phyloP scores from a whole-genome alignment of 2,888 invertebrate species.

The Chirona hameri region DNA sequence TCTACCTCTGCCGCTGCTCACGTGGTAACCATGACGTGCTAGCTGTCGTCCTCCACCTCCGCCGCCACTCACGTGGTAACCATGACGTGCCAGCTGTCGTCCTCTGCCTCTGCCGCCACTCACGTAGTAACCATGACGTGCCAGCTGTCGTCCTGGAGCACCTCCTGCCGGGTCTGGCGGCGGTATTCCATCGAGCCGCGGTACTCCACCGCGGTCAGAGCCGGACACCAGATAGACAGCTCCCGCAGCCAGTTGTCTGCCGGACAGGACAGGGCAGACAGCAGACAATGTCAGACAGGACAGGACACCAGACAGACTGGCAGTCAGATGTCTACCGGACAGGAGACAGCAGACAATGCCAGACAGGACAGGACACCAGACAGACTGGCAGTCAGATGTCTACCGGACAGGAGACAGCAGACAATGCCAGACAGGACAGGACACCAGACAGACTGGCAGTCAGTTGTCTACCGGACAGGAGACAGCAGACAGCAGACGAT shows the following conservation, averaged over 20 bases:
- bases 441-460: too few species aligned
- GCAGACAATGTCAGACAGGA: too few species aligned
- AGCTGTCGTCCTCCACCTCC: conserved; percentile 69
- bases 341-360: too few species aligned
- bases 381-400: too few species aligned
- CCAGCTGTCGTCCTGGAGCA: conserved; percentile 66
- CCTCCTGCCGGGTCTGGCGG: conserved; percentile 67
- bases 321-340: too few species aligned
- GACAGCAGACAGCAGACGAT: too few species aligned
- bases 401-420: too few species aligned
- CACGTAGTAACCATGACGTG: conserved; percentile 88
- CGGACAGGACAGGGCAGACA: conserved; percentile 27
- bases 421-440: too few species aligned
- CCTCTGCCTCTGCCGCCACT: conserved; percentile 66
- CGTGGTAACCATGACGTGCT: conserved; percentile 83
- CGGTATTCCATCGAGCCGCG: conserved; percentile 84
- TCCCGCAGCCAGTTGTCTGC: conserved; percentile 81
- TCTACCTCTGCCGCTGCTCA: conserved; percentile 69
- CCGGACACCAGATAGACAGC: conserved; percentile 72
- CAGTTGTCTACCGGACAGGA: too few species aligned
- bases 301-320: too few species aligned
- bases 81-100: conserved; percentile 72
- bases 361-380: too few species aligned
- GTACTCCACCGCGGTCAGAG: conserved; percentile 69
- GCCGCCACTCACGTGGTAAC: conserved; percentile 78